Conservation (phyloP, 2,113 vertebrate genomes). For the Pristiophorus japonicus region DNA sequence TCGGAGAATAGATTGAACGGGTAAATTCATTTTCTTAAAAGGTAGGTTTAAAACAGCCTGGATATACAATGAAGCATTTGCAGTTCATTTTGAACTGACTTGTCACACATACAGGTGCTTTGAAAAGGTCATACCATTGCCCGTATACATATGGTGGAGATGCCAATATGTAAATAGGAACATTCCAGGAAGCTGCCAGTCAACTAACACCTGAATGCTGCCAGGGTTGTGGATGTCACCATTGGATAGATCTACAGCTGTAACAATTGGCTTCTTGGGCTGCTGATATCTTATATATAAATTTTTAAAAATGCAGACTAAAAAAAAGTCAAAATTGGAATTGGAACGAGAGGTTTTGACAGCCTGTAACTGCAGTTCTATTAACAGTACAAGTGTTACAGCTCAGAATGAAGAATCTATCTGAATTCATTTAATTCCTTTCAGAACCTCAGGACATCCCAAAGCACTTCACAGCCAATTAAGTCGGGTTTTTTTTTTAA, state of each 20-base stretch:
- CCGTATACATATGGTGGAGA: not conserved
- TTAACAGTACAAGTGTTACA: not conserved
- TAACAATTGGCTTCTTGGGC: not conserved
- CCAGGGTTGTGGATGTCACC: not conserved
- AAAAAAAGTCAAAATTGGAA: not conserved
- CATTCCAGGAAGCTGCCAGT: not conserved
- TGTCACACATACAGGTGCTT: not conserved
- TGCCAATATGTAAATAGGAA: not conserved
- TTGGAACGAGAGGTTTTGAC: not conserved
- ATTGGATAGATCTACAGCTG: not conserved
- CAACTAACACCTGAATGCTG: not conserved
- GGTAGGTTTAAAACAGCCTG: not conserved
- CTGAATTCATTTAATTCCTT: not conserved
- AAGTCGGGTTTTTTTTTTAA: not conserved
- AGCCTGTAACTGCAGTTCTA: not conserved
- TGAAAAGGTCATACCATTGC: not conserved
- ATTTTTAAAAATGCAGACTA: not conserved
- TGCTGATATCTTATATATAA: not conserved
- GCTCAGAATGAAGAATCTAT: not conserved
- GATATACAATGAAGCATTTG: not conserved
- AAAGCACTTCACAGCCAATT: not conserved
- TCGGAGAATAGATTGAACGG: not conserved
- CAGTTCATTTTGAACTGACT: not conserved
- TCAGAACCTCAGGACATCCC: not conserved
- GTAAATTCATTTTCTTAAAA: not conserved